These are phyloP conservation scores for Tipula helvola DNA, from an alignment of 2,888 invertebrate species.

Conservation along the genomic window DNA sequence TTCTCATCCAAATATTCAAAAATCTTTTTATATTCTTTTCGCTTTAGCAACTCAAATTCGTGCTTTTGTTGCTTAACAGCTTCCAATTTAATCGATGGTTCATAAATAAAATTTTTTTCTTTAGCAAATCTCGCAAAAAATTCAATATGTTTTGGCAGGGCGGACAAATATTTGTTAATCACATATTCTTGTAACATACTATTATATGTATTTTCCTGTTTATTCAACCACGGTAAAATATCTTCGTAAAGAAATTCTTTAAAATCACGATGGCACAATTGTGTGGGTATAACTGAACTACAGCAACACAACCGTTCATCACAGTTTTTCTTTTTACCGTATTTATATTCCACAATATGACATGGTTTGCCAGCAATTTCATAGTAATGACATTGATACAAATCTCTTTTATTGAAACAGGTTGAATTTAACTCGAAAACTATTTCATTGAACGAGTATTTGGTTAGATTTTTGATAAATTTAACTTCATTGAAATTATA, in stretches of 20 bases:
- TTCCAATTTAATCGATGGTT: not conserved
- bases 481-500: not conserved
- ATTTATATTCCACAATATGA: not conserved
- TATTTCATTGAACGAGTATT: not conserved
- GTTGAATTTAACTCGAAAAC: not conserved
- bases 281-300: constrained; percentile 9
- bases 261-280: constrained; percentile 15
- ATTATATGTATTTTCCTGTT: not conserved
- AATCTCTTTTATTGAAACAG: not conserved
- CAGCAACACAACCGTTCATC: not conserved
- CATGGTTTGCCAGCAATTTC: not conserved
- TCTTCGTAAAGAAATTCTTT: constrained; percentile 10
- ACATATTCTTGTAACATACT: not conserved
- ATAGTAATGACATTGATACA: not conserved
- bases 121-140: not conserved
- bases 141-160: not conserved
- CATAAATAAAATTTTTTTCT: not conserved
- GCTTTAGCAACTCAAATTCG: not conserved
- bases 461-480: not conserved
- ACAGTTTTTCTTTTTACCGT: not conserved
- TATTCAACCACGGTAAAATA: constrained; percentile 7
- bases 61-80: not conserved
- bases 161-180: not conserved
- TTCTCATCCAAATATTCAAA: not conserved
- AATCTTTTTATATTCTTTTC: not conserved